Evolutionary conservation across 2,797 vertebrate species (phyloP).

Genomic region (Karalla daura): DNA sequence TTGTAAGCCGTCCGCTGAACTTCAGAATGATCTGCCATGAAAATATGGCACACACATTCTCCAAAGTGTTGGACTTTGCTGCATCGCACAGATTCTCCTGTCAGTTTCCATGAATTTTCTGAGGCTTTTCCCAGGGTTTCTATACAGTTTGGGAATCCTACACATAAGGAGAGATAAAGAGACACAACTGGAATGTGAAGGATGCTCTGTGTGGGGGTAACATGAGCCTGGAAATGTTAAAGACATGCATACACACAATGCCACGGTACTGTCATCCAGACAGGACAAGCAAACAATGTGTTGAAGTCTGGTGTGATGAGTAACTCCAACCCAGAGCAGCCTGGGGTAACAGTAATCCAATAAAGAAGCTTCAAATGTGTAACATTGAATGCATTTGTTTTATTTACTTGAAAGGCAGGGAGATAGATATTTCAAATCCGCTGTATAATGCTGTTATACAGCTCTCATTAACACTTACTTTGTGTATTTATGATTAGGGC

Average conservation of each 20-base stretch:
- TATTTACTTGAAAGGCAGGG: background rate
- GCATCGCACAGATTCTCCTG: constrained; percentile 41
- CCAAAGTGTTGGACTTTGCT: constrained; percentile 28
- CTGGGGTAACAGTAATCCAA: constrained; percentile 1
- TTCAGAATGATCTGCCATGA: constrained; percentile 66
- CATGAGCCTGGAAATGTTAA: constrained; percentile 30
- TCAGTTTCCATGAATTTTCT: constrained; percentile 43
- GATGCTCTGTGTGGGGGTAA: constrained; percentile 33
- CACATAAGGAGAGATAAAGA: constrained; percentile 34
- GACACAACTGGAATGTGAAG: constrained; percentile 54
- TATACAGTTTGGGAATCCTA: constrained; percentile 11
- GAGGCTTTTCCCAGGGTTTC: constrained; percentile 35
- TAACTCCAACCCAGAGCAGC: constrained; percentile 8
- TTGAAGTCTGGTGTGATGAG: background rate
- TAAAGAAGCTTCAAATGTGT: background rate
- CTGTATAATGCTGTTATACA: constrained; percentile 7
- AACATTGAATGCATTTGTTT: background rate
- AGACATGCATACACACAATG: constrained; percentile 24
- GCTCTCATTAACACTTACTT: constrained; percentile 12
- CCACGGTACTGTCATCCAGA: background rate
- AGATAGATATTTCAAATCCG: constrained; percentile 4
- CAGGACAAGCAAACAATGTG: constrained; percentile 19
- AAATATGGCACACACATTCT: constrained; percentile 54
- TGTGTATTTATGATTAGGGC: constrained; percentile 18
- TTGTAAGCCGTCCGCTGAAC: constrained; percentile 55